Conservation (phyloP, 2,888 invertebrate genomes). For the Omphaloscelis lunosa region DNA sequence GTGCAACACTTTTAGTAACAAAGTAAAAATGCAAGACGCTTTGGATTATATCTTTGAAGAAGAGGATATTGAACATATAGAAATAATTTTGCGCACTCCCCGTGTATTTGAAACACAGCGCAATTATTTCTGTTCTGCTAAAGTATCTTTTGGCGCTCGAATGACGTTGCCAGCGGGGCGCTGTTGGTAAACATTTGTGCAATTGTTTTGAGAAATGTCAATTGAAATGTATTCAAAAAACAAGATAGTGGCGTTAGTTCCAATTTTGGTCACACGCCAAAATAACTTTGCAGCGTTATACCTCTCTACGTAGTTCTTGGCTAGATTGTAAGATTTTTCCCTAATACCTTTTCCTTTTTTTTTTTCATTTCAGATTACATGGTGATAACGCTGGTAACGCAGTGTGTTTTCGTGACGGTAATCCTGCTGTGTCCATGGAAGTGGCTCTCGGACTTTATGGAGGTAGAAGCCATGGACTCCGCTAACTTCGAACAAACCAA, state of each 20-base stretch:
- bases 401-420: constrained; percentile 90
- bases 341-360: neutral
- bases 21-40: too few species aligned
- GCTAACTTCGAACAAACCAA: constrained; percentile 77
- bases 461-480: constrained; percentile 85
- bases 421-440: constrained; percentile 91
- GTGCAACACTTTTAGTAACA: too few species aligned
- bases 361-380: constrained; percentile 92
- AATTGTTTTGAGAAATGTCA: too few species aligned
- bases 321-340: neutral
- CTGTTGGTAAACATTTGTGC: neutral
- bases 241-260: neutral
- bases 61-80: too few species aligned
- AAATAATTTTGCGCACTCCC: too few species aligned
- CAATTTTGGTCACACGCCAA: neutral
- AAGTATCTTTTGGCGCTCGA: too few species aligned
- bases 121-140: too few species aligned
- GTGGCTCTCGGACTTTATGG: constrained; percentile 89
- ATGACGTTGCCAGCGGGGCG: neutral
- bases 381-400: constrained; percentile 89
- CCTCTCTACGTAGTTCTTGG: neutral
- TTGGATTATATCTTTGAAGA: too few species aligned
- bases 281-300: neutral
- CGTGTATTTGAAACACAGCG: too few species aligned
- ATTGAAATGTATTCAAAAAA: neutral